A percentile compares a stretch with the other conserved stretches of the same genome.
Conservation (phyloP, 2,113 vertebrate genomes). For the Apodemus sylvaticus region DNA sequence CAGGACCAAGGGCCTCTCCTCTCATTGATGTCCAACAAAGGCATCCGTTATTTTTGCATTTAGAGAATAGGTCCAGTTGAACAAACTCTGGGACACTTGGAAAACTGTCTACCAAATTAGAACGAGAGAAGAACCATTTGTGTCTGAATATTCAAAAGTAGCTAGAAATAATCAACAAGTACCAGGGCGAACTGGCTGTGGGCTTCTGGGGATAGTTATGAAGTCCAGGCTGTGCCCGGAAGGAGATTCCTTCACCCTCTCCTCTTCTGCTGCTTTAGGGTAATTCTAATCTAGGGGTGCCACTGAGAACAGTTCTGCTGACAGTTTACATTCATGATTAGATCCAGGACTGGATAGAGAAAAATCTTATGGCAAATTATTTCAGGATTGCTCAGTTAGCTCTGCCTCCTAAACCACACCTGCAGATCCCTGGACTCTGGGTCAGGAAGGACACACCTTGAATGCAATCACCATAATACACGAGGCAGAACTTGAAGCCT, state of each 20-base stretch:
- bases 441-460: neutral
- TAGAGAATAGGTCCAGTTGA: constrained; percentile 14
- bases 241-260: neutral
- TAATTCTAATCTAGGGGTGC: neutral
- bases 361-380: constrained; percentile 27
- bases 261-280: neutral
- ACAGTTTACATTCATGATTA: neutral
- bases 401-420: neutral
- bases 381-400: neutral
- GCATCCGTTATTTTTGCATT: constrained; percentile 41
- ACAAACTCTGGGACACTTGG: constrained; percentile 45
- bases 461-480: neutral
- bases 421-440: neutral
- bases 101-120: constrained; percentile 46
- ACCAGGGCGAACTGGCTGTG: neutral
- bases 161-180: constrained; percentile 37
- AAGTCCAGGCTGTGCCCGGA: neutral
- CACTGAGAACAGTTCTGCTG: neutral
- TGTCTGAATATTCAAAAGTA: constrained; percentile 64
- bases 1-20: too few relatives aligned
- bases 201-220: neutral
- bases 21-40: too few relatives aligned
- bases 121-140: constrained; percentile 57
- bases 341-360: neutral
- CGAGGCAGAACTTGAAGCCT: neutral